Base-by-base conservation (phyloP, 2,797 vertebrate genomes). In the Oreortyx pictus region DNA sequence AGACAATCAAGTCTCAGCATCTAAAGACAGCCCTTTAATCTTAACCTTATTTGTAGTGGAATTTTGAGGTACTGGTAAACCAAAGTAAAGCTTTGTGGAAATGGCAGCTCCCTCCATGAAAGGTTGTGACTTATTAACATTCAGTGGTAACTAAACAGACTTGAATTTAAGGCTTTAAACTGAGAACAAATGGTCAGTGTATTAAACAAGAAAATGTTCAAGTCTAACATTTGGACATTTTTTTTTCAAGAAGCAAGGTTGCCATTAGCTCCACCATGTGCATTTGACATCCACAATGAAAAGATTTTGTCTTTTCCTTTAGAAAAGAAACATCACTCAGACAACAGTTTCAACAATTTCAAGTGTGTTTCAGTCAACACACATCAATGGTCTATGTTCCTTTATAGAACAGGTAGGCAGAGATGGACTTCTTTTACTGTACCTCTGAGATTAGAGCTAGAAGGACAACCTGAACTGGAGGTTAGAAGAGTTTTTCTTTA, bases 151-250 rank as follows among this genome's bases (percentile, higher is more conserved):
- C 29, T 70, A 41, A 74, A 33, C 14, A 65, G 23, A 14, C 9
- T 47, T 43, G 33, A 39, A 68, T 18, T 43, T 27, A 56, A 20
- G 5, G 6, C 16, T 84, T 87, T 46, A 82, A 6, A 22, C 2
- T 18, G 46, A 71, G 12, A 74, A 35, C 11, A 78, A 71, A 52
- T 1, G 0, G 20, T 7, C 0, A 19, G 7, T 70, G 66, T 8
- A 29, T 41, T 27, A 46, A 11, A 39, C 12, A 29, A 66, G n/a
- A 66, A 57, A 41, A 37, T 25, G 4, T 37, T 61, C 1, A 16
- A 11, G 5, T 72, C 50, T 74, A 46, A 43, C 2, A 2, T 23
- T 41, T 8, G 14, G 9, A 12, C 10, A n/a, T 3, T 22, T 92
- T 27, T 27, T 8, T 86, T 74, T 57, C 23, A 23, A 44, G 39